These are phyloP conservation scores for Cyclophora punctaria DNA, from an alignment of 2,888 invertebrate species.

Conservation along the genomic window DNA sequence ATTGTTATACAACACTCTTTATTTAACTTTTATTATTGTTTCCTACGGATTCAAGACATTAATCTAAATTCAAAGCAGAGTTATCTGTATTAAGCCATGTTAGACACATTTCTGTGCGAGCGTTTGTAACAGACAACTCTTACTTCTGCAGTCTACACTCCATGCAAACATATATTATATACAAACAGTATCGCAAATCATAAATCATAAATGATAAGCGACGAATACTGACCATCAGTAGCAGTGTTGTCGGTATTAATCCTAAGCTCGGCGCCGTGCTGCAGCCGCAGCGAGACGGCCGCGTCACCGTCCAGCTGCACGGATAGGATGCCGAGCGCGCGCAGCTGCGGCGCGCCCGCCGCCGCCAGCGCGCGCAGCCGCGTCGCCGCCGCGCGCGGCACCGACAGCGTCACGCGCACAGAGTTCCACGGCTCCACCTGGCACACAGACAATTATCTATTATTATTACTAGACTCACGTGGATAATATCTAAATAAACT, in stretches of 20 bases:
- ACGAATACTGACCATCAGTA: conserved; percentile 8
- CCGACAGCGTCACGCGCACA: conserved; percentile 97
- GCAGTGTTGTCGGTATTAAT: conserved; percentile 46
- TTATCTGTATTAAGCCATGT: background rate
- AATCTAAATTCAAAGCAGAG: background rate
- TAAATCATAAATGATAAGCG: too few species aligned
- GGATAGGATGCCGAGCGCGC: conserved; percentile 94
- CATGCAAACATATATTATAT: too few species aligned
- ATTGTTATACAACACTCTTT: background rate
- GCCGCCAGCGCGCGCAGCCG: conserved; percentile 93
- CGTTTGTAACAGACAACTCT: too few species aligned
- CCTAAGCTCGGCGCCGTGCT: conserved; percentile 63
- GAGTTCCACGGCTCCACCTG: conserved; percentile 98
- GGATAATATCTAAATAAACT: too few species aligned
- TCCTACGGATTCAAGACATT: background rate
- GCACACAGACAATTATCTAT: background rate
- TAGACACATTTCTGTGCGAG: too few species aligned
- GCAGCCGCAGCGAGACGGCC: conserved; percentile 81
- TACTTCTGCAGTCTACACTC: too few species aligned
- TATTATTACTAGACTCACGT: too few species aligned
- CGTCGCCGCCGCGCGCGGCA: conserved; percentile 96
- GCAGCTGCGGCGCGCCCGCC: conserved; percentile 90
- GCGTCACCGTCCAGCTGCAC: conserved; percentile 95
- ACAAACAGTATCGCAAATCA: too few species aligned
- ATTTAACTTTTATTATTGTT: too few species aligned